phyloP scores from a whole-genome alignment of 1,140 invertebrate species.

The Neodiprion virginianus region DNA sequence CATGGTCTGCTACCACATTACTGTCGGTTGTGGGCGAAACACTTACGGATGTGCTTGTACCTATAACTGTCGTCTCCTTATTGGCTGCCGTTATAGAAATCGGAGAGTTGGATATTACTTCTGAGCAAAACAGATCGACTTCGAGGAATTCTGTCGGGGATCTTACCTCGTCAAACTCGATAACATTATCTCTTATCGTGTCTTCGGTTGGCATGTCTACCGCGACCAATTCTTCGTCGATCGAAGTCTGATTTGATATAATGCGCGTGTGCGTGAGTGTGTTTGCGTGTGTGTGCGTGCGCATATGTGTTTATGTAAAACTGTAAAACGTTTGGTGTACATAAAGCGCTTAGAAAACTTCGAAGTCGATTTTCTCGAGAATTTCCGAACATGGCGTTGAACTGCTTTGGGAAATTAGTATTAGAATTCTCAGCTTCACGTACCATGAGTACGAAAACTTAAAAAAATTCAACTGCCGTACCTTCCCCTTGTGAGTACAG shows the following conservation, averaged over 20 bases:
- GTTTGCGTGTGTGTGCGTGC: no score
- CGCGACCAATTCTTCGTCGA: neutral
- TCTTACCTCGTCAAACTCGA: neutral
- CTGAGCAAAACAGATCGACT: neutral
- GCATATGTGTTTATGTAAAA: neutral
- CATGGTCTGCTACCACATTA: no score
- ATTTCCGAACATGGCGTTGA: constrained; percentile 7
- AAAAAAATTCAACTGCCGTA: constrained; percentile 4
- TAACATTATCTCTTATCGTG: neutral
- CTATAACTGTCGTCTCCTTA: no score
- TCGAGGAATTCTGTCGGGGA: neutral
- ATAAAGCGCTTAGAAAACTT: neutral
- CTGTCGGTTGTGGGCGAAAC: no score
- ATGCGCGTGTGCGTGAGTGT: no score
- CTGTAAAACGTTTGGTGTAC: neutral
- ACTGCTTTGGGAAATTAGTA: constrained; percentile 1
- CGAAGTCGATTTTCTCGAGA: neutral
- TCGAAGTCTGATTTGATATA: neutral
- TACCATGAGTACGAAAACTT: constrained; percentile 5
- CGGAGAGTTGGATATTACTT: no score
- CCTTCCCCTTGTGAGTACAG: neutral
- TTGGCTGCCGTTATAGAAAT: no score
- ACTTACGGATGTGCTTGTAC: no score
- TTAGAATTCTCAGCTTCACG: neutral
- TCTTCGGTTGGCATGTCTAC: neutral